Base-by-base conservation (phyloP, 2,888 invertebrate genomes). In the Rutpela maculata region DNA sequence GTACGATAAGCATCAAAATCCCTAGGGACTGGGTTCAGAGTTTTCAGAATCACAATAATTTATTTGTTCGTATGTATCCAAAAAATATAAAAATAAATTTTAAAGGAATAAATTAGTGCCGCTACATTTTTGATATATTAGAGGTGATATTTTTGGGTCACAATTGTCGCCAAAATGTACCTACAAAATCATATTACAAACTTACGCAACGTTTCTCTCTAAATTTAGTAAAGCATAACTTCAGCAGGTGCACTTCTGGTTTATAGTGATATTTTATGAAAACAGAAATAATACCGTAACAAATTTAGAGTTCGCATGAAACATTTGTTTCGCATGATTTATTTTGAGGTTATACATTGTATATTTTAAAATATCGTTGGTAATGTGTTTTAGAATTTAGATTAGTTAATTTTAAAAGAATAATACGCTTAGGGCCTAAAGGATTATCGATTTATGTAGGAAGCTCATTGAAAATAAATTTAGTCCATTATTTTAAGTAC, bases 241-340 rank as follows among this genome's bases (percentile, higher is more conserved):
- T 15, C 17, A 63, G 31, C 68, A 68, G 68, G 68, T 68, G 68
- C 26, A 26, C 12, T 17, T 31, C 12, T n/a, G 35, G 56, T n/a
- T 68, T 55, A 38, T 19, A n/a, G 43, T 19, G 19, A 55, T 7
- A 66, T 22, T 66, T 66, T 19, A 66, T 43, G 38, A 50, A 43
- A 43, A 18, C 35, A 50, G 4, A 50, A 50, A 50, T 50, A 50
- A 50, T n/a, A 50, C 50, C 31, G 6, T 15, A n/a, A 50, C 17
- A 50, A n/a, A 50, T 50, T 15, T 50, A 50, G n/a, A 50, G n/a
- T 50, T 5, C n/a, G n/a, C 4, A 50, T 50, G n/a, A 50, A 50
- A 50, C 6, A 50, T n/a, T 50, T 17, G n/a, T 50, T 50, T 17
- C 7, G 2, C 50, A 4, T 50, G n/a, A 50, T n/a, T n/a, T 50